Evolutionary conservation across 92 coral and sea anemone genomes (phyloP).

Genomic region (Actinernus sp.): DNA sequence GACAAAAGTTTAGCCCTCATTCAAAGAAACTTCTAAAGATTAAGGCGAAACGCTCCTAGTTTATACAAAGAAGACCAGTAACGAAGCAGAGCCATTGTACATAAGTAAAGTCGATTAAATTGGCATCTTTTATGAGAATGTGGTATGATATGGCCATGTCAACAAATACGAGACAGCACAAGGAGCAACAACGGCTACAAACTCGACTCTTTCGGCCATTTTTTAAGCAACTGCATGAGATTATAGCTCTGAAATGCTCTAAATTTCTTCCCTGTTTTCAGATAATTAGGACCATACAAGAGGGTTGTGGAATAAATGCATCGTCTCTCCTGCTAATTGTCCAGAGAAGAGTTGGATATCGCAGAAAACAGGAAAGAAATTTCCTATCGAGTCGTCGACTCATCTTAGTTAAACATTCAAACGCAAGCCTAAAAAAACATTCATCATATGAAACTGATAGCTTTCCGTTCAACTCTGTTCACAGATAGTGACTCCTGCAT

Average conservation of each 20-base stretch:
- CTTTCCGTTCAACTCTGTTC: neutral
- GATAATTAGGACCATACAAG: neutral
- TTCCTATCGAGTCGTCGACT: constrained; percentile 8
- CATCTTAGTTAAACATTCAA: constrained; percentile 24
- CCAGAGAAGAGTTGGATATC: neutral
- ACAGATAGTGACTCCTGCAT: neutral
- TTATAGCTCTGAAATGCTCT: neutral
- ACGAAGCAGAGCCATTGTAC: neutral
- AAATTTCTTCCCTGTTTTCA: neutral
- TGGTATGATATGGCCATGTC: neutral
- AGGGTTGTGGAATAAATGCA: neutral
- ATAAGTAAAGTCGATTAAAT: neutral
- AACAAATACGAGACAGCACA: neutral
- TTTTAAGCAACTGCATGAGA: neutral
- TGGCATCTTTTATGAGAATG: neutral
- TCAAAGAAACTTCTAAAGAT: neutral
- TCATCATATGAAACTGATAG: neutral
- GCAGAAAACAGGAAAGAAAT: neutral
- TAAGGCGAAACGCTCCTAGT: neutral
- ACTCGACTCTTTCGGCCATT: neutral
- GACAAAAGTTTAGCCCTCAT: neutral
- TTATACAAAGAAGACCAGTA: neutral
- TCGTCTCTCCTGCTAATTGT: neutral
- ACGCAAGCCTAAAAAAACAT: neutral
- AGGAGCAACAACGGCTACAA: neutral